Conservation (phyloP, 1,140 invertebrate genomes). For the Drosophila nikananu region DNA sequence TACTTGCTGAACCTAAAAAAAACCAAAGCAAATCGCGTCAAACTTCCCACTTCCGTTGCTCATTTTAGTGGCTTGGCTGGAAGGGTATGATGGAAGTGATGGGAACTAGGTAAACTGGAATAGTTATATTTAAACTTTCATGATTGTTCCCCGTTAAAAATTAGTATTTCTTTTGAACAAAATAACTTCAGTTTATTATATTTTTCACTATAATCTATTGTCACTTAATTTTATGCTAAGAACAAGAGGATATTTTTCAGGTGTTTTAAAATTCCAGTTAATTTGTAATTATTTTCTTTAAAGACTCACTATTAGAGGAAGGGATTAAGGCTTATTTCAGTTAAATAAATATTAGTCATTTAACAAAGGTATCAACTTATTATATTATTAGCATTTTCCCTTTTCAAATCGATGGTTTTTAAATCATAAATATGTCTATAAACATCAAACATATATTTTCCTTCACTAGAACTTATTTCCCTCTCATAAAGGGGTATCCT, state of each 20-base stretch:
- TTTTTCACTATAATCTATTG: neutral
- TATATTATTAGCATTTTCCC: neutral
- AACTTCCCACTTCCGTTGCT: slow-evolving; percentile 55
- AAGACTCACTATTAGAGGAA: neutral
- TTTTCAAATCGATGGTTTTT: neutral
- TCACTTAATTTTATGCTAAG: too few relatives aligned
- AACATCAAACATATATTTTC: neutral
- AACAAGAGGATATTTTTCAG: too few relatives aligned
- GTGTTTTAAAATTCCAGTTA: too few relatives aligned
- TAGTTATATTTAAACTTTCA: too few relatives aligned
- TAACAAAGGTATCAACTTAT: neutral
- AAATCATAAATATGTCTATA: neutral
- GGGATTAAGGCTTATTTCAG: neutral
- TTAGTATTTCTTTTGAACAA: neutral
- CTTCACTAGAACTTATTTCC: neutral
- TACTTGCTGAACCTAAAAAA: slow-evolving; percentile 17
- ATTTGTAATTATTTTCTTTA: too few relatives aligned
- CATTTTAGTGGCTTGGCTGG: slow-evolving; percentile 19
- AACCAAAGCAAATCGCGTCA: slow-evolving; percentile 33
- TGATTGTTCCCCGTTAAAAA: neutral
- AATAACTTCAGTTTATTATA: neutral
- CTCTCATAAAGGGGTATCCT: slow-evolving; percentile 1
- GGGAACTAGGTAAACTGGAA: too few relatives aligned
- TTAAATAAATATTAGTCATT: neutral
- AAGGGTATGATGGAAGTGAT: neutral